Percentiles rank a stretch among this genome's conserved stretches.
These are phyloP conservation scores for Eretmochelys imbricata DNA, from an alignment of 2,113 vertebrate species.

Conservation along the genomic window DNA sequence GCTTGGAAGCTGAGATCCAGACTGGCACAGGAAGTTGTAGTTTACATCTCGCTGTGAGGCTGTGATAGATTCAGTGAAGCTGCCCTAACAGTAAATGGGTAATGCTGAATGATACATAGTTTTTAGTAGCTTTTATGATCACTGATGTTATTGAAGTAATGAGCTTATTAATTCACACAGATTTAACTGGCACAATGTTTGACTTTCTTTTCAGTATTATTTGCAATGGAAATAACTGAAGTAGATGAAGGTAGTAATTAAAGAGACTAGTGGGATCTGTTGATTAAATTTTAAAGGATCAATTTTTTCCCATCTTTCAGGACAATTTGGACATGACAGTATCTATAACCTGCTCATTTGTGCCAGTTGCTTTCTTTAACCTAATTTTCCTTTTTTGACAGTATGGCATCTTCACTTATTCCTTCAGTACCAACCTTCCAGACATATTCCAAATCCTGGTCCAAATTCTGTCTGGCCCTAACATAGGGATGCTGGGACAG, in stretches of 20 bases:
- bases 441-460: not conserved
- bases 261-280: not conserved
- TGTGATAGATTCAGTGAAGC: not conserved
- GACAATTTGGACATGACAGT: not conserved
- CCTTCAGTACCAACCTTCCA: not conserved
- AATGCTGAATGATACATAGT: not conserved
- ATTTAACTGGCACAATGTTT: slow-evolving; percentile 1
- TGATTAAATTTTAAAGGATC: not conserved
- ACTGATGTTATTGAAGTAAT: not conserved
- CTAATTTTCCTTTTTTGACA: not conserved
- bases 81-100: not conserved
- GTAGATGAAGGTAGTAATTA: accelerated
- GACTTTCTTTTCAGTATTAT: not conserved
- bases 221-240: not conserved
- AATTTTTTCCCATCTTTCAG: not conserved
- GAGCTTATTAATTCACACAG: not conserved
- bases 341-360: not conserved
- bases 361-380: not conserved
- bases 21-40: not conserved
- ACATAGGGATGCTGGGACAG: not conserved
- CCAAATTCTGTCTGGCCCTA: not conserved
- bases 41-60: not conserved
- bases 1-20: not conserved
- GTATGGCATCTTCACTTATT: not conserved
- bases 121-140: slow-evolving; percentile 21